Evolutionary conservation across 2,797 vertebrate genomes (phyloP), one percentile per base, ranked within the genome.

Genomic region (Premnoplex brunnescens): DNA sequence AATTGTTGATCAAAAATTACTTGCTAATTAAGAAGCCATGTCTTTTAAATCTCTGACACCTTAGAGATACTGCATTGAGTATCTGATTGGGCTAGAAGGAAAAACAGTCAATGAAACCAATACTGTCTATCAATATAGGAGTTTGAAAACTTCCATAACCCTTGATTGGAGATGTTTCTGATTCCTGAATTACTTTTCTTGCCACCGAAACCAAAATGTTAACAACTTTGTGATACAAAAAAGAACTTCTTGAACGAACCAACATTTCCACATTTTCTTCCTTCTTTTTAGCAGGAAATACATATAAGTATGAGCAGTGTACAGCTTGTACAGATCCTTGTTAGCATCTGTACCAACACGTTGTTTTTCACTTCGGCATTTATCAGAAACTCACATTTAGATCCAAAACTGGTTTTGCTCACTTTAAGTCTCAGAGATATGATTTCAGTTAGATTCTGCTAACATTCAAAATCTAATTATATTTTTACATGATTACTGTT

Each of bases 241-340:
- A 66, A 49, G 43, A 10, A 69, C 19, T 32, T 63, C 9, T 24
- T 55, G 36, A 69, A 78, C 37, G 24, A 75, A 19, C 3, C 48
- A 74, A 8, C 4, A 17, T 66, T 66, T 81, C n/a, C 43, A 72
- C 26, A 30, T 76, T 84, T 77, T 52, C 14, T 75, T 64, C 9
- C 27, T 85, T 44, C 8, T 77, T 43, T 90, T 67, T 67, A 85
- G 56, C 24, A 55, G 79, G 62, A 77, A 77, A 43, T 49, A 18
- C 0, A 0, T 36, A n/a, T 28, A 56, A n/a, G 26, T 54, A 43
- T 8, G 10, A 93, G 54, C 54, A 81, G 4, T 6, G 12, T 26
- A 32, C 30, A 82, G 58, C 63, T 32, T 2, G 2, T 49, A 5
- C 23, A 64, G 37, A 51, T 66, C 39, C 23, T 63, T 58, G 7